Evolutionary conservation across 2,113 vertebrate genomes (phyloP), one percentile per base, ranked within the genome.

Genomic region (Cranoglanis bouderius): DNA sequence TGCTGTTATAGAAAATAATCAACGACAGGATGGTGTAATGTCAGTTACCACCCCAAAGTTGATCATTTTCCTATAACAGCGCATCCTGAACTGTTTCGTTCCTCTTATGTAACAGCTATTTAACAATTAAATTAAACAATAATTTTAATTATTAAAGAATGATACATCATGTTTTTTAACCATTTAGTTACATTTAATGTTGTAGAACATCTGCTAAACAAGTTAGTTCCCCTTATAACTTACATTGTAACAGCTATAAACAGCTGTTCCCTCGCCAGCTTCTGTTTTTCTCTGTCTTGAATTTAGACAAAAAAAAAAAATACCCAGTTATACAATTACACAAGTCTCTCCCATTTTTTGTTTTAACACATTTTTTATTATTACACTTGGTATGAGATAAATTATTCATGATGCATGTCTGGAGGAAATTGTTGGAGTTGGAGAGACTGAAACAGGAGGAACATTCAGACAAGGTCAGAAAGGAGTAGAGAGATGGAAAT

Each of bases 401-500:
- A 90, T 89, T 35, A 85, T 75, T 67, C 80, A 87, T 87, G 81
- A 77, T 53, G 35, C 43, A 35, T 51, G 53, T 92, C 35, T 90
- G 86, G 84, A 12, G 51, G 61, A 88, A 88, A 88, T 67, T 81
- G 29, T 87, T 43, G 74, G n/a, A n/a, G n/a, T 89, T 90, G 43
- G 32, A 82, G 51, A 84, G 61, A 89, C 63, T 80, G 14, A 92
- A 91, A 88, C 26, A 61, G 84, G 78, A 74, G 46, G 75, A 85
- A 82, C 51, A 80, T 80, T 84, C 18, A 87, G 89, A 92, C 82
- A 46, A 53, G 86, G 90, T 87, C 81, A 72, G 61, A 81, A 84
- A 65, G 72, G 92, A 88, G 55, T 24, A 86, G 88, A 84, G 55
- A 59, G n/a, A 82, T 24, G 24, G 16, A 53, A 92, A 93, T 89